These are phyloP conservation scores for Radopholus similis DNA, from an alignment of 1,140 invertebrate species.

Conservation along the genomic window DNA sequence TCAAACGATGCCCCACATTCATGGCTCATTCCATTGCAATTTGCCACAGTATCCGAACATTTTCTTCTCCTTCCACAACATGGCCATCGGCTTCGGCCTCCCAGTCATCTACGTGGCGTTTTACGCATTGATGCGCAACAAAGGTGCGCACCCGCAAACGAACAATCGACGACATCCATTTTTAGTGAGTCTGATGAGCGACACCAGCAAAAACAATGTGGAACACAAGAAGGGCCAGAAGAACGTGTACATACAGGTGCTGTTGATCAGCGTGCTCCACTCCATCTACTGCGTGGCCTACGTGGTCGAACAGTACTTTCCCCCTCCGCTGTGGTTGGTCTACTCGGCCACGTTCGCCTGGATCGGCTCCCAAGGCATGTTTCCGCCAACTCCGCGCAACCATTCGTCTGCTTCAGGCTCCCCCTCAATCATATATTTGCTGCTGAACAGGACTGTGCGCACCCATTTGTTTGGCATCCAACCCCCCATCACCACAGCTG, in stretches of 20 bases:
- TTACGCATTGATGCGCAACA: slow-evolving; percentile 7
- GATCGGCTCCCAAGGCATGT: slow-evolving; percentile 6
- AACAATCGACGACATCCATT: neutral
- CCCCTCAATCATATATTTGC: slow-evolving; percentile 6
- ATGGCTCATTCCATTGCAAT: neutral
- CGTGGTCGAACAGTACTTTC: slow-evolving; percentile 17
- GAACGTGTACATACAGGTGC: slow-evolving; percentile 11
- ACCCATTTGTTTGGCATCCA: too few relatives aligned
- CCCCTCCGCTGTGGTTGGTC: slow-evolving; percentile 6
- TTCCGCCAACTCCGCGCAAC: neutral
- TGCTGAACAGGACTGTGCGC: too few relatives aligned
- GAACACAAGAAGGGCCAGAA: neutral
- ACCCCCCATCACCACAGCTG: too few relatives aligned
- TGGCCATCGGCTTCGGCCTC: slow-evolving; percentile 10
- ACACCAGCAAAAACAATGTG: slow-evolving; percentile 10
- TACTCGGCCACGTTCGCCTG: slow-evolving; percentile 11
- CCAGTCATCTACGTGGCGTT: slow-evolving; percentile 6
- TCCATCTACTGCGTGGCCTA: neutral
- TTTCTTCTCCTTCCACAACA: slow-evolving; percentile 8
- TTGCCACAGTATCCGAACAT: slow-evolving; percentile 4
- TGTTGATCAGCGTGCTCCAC: slow-evolving; percentile 13
- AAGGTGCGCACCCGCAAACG: neutral
- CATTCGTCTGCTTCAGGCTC: neutral
- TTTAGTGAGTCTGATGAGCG: neutral
- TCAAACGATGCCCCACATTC: neutral